Evolutionary conservation across 1,140 invertebrate genomes (phyloP).

Genomic region (Drosophila tristis): DNA sequence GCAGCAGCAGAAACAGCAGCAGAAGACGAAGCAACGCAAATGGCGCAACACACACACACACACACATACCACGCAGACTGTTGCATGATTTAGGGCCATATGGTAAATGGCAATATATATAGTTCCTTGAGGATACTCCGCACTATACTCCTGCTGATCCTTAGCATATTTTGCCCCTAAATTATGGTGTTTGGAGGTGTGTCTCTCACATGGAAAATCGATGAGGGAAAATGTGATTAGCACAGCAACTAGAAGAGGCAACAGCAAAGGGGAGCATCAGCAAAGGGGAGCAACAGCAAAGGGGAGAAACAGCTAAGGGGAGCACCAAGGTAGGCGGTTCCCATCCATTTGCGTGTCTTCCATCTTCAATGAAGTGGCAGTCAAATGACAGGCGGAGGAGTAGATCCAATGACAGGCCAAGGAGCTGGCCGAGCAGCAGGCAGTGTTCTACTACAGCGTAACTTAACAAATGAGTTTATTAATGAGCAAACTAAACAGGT

Average conservation of each 20-base stretch:
- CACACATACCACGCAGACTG: slow-evolving; percentile 5
- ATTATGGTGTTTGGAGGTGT: slow-evolving; percentile 52
- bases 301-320: background rate
- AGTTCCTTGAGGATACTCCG: slow-evolving; percentile 6
- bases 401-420: too few relatives aligned
- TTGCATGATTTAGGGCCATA: slow-evolving; percentile 77
- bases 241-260: slow-evolving; percentile 26
- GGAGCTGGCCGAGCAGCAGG: too few relatives aligned
- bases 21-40: slow-evolving; percentile 23
- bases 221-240: slow-evolving; percentile 73
- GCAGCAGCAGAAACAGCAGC: background rate
- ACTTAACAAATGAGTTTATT: slow-evolving; percentile 78
- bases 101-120: slow-evolving; percentile 52
- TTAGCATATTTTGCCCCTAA: slow-evolving; percentile 48
- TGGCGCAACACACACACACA: slow-evolving; percentile 56
- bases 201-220: slow-evolving; percentile 58
- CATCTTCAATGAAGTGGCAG: slow-evolving; percentile 14
- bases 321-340: slow-evolving; percentile 8
- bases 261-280: too few relatives aligned
- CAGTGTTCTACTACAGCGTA: slow-evolving; percentile 23
- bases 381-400: slow-evolving; percentile 11
- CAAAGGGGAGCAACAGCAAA: background rate
- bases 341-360: slow-evolving; percentile 46
- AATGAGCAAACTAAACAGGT: slow-evolving; percentile 64
- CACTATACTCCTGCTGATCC: slow-evolving; percentile 28